Evolutionary conservation across 2,888 invertebrate genomes (phyloP), one percentile per base, ranked within the genome.

Genomic region (Prosapia bicincta): DNA sequence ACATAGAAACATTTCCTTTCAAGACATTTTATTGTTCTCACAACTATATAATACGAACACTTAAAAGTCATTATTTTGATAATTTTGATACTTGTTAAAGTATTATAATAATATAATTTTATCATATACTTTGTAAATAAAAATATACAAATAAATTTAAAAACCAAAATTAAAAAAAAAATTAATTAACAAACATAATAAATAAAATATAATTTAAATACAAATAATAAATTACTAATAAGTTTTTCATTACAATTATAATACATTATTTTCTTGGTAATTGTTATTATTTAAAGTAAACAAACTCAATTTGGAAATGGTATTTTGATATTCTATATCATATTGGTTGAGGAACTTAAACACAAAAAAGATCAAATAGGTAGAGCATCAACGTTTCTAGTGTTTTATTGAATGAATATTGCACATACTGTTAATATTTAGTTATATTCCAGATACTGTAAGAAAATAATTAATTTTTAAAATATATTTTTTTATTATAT

Each of bases 311-410:
- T 54, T 54, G 20, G 54, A 54, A 20, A 54, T 54, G 54, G n/a
- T 54, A 76, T 74, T 74, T 74, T 73, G 66, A 68, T 54, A 76
- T 76, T 74, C 74, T 74, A 74, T 76, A 76, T 76, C 73, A 68
- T 70, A 73, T 26, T 66, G 54, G 72, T 76, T 70, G 76, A 76
- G 76, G 76, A 76, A 76, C 76, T 76, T 71, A 20, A 20, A 54
- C 54, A 54, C 54, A 20, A 54, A 54, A n/a, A 54, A 54, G 54
- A 54, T 54, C 54, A 54, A 54, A 9, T 54, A 13, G 54, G 54
- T 20, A 20, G 54, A 54, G 54, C 20, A 54, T 54, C 54, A 20
- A 54, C 20, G 54, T 20, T n/a, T 54, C 54, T 54, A 54, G 54
- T 54, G 54, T 54, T 54, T 54, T 54, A 54, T 54, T n/a, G 3